These are phyloP conservation scores for Drosophila paracracens DNA, from an alignment of 2,888 invertebrate species.

Conservation along the genomic window DNA sequence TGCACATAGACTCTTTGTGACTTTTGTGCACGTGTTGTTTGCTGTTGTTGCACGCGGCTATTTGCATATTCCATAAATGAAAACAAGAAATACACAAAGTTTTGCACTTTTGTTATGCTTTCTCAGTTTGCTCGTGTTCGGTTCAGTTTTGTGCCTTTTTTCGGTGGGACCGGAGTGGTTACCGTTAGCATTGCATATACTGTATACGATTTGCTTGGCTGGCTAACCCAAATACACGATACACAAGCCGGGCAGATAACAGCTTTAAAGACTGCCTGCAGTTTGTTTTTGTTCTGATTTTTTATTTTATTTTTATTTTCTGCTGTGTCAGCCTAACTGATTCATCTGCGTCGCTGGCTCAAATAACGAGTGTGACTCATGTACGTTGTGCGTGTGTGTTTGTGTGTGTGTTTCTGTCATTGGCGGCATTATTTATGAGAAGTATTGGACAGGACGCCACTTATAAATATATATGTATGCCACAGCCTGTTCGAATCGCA, in stretches of 20 bases:
- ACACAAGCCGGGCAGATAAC: conserved; percentile 34
- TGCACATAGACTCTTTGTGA: conserved; percentile 17
- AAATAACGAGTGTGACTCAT: conserved; percentile 65
- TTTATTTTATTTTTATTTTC: conserved; percentile 32
- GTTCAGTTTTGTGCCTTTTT: conserved; percentile 14
- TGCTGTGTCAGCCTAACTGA: conserved; percentile 73
- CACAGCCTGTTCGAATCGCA: conserved; percentile 28
- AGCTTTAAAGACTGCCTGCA: conserved; percentile 53
- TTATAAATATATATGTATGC: conserved; percentile 63
- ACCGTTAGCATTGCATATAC: conserved; percentile 51
- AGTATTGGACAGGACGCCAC: conserved; percentile 60
- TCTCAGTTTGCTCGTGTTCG: conserved; percentile 35
- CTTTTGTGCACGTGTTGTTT: conserved; percentile 29
- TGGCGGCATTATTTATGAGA: conserved; percentile 58
- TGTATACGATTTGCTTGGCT: conserved; percentile 59
- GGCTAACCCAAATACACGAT: conserved; percentile 73
- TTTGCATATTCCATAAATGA: conserved; percentile 51
- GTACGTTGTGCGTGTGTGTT: conserved; percentile 7
- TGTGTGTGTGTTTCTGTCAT: conserved; percentile 38
- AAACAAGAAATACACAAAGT: conserved; percentile 53
- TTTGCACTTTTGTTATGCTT: conserved; percentile 71
- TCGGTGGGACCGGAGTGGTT: conserved; percentile 26
- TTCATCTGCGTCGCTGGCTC: conserved; percentile 64
- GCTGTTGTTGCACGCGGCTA: conserved; percentile 31
- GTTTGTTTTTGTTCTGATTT: conserved; percentile 23